phyloP scores from a whole-genome alignment of 1,140 invertebrate species.

The Achatina immaculata region DNA sequence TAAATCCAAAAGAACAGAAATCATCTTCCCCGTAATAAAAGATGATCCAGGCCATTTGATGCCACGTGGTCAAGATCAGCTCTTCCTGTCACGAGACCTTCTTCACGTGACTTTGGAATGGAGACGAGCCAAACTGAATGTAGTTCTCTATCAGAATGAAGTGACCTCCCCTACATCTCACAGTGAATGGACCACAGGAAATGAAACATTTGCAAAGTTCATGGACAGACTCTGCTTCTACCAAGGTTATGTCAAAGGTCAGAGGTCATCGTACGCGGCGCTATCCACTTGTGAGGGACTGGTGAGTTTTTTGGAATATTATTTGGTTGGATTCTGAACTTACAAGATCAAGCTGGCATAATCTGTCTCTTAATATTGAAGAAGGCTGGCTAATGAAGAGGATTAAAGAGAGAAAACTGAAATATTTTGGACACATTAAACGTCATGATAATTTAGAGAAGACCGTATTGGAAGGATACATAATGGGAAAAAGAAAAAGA shows the following conservation, averaged over 20 bases:
- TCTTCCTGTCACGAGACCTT: background rate
- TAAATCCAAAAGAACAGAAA: background rate
- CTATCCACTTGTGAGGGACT: conserved; percentile 49
- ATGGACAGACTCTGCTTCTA: conserved; percentile 46
- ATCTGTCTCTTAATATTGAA: too few relatives aligned
- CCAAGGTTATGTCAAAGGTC: conserved; percentile 46
- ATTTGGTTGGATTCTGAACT: background rate
- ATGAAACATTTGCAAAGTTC: conserved; percentile 44
- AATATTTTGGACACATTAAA: too few relatives aligned
- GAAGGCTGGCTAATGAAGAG: too few relatives aligned
- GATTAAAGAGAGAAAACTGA: too few relatives aligned
- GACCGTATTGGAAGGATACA: too few relatives aligned
- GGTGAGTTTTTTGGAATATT: conserved; percentile 41
- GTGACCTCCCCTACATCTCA: background rate
- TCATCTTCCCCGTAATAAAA: background rate
- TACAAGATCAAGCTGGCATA: too few relatives aligned
- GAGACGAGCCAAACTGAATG: background rate
- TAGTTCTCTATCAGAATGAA: conserved; percentile 3
- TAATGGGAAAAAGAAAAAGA: too few relatives aligned
- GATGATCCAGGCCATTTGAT: background rate
- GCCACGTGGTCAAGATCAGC: background rate
- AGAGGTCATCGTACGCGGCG: conserved; percentile 42
- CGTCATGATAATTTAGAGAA: too few relatives aligned
- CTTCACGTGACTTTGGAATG: background rate
- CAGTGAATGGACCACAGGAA: conserved; percentile 26